Conservation (phyloP, 2,888 invertebrate species). For the Bellardia bayeri region DNA sequence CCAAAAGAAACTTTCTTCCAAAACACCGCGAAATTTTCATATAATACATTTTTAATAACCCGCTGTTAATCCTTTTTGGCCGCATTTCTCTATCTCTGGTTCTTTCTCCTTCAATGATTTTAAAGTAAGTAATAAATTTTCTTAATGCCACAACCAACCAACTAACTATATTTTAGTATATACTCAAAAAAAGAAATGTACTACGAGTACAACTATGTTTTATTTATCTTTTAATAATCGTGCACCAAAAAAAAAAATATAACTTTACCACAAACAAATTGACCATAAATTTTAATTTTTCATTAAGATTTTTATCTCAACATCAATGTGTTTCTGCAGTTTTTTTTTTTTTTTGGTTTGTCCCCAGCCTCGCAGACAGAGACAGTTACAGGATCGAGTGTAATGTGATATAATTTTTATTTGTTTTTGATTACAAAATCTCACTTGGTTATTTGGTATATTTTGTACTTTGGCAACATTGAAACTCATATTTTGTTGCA, state of each 20-base stretch:
- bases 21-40: constrained; percentile 51
- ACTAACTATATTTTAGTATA: constrained; percentile 26
- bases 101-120: constrained; percentile 35
- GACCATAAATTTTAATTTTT: constrained; percentile 69
- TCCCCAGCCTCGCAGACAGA: constrained; percentile 19
- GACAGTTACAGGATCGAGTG: background rate
- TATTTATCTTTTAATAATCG: constrained; percentile 64
- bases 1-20: constrained; percentile 32
- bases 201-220: constrained; percentile 31
- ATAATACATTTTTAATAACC: constrained; percentile 53
- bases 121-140: constrained; percentile 70
- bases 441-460: constrained; percentile 58
- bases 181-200: background rate
- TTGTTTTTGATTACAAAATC: constrained; percentile 70
- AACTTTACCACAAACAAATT: constrained; percentile 60
- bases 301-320: constrained; percentile 69
- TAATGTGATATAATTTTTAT: constrained; percentile 71
- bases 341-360: background rate
- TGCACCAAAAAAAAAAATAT: background rate
- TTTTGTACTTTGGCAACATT: constrained; percentile 14
- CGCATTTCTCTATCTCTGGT: constrained; percentile 6
- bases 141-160: constrained; percentile 12
- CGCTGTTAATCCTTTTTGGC: constrained; percentile 65
- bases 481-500: constrained; percentile 45
- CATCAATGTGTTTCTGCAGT: constrained; percentile 35